These are phyloP conservation scores for Rhincodon typus DNA, from an alignment of 2,797 vertebrate genomes.

Conservation along the genomic window DNA sequence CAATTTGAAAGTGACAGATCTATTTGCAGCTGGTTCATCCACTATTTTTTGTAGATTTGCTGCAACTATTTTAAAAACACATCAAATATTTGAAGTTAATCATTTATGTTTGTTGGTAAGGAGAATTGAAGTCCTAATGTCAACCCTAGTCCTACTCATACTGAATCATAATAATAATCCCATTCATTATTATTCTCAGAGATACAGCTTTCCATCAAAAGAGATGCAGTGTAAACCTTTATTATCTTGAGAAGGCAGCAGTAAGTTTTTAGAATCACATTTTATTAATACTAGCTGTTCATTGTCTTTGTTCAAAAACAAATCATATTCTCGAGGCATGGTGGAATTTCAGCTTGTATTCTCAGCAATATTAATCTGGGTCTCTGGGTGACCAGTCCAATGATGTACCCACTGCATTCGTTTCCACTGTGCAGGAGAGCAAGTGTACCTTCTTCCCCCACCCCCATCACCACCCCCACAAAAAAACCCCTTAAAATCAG, in stretches of 20 bases:
- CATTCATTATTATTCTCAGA: neutral
- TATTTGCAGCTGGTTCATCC: conserved; percentile 85
- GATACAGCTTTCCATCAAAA: neutral
- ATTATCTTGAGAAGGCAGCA: neutral
- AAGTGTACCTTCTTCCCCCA: no score
- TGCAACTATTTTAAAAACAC: conserved; percentile 74
- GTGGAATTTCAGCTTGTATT: neutral
- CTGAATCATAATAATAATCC: neutral
- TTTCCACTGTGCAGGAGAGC: neutral
- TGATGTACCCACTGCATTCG: neutral
- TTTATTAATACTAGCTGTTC: neutral
- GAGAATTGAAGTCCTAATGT: neutral
- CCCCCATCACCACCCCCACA: no score
- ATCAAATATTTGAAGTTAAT: neutral
- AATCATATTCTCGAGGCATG: neutral
- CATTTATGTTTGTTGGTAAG: neutral
- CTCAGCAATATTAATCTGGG: neutral
- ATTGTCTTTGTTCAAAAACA: neutral
- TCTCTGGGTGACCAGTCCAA: neutral
- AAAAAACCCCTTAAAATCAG: neutral
- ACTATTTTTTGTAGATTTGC: conserved; percentile 99
- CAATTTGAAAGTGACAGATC: conserved; percentile 96
- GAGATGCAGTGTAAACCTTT: neutral
- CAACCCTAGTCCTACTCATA: no score
- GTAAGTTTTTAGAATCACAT: neutral